Base-by-base conservation (phyloP, 2,113 vertebrate genomes). In the Nibea coibor region DNA sequence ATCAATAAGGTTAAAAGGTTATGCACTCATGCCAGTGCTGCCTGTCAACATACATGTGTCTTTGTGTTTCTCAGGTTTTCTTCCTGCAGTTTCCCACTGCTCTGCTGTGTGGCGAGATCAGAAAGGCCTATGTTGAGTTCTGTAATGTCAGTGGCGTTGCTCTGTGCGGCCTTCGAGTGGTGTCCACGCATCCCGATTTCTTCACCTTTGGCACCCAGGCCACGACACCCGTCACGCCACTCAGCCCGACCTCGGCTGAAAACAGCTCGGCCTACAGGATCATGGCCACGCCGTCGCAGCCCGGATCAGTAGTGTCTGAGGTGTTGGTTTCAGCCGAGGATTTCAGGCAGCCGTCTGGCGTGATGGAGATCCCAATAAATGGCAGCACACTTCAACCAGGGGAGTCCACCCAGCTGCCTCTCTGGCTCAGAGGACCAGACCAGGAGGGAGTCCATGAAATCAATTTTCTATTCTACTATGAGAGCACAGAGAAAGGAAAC, bases 361-460 rank as follows among this genome's bases (percentile, higher is more conserved):
- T 97, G 81, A 95, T 96, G 71, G 90, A 96, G 0, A 96, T 99
- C 59, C 97, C 97, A 0, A 94, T 99, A 72, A 94, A 96, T 1
- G 96, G 96, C 26, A 84, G 94, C 22, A 67, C 93, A 14, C 94
- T 99, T 77, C 93, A 94, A n/a, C 97, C 98, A 0, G 98, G 97
- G 42, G 93, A 96, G 88, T 97, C 97, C 35, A 93, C 96, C 43
- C 97, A 98, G 91, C 94, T 99, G 24, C 98, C 98, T 0, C 96
- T 99, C 87, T 99, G 98, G 98, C 94, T 99, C 80, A 93, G 97
- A 67, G 98, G 98, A 57, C 98, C 98, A 16, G 98, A 99, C 89
- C 95, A 95, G 85, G 98, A 99, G 92, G 98, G 98, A 20, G 98
- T 99, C 75, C 98, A 99, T 83, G 98, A 99, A 94, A 99, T 99